Evolutionary conservation across 2,888 invertebrate species (phyloP).

Genomic region (Rhynchonema sp.): DNA sequence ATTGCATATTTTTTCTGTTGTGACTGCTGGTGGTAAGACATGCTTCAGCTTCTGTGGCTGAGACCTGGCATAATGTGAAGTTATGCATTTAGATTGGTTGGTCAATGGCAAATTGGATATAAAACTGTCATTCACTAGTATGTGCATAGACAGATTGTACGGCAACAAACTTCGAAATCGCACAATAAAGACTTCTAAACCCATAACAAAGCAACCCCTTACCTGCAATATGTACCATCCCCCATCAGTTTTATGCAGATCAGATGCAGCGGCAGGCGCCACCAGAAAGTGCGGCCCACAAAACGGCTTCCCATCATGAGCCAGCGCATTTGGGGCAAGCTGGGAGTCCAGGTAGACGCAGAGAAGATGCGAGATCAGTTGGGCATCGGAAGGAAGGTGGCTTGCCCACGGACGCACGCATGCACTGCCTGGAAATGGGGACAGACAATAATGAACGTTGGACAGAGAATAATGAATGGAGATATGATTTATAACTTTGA

Average conservation of each 20-base stretch:
- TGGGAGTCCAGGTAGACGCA: conserved; percentile 68
- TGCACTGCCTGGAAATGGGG: conserved; percentile 7
- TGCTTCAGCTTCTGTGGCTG: no score
- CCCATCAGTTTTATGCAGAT: not conserved
- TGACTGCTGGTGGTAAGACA: no score
- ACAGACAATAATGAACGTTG: not conserved
- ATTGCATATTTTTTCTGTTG: no score
- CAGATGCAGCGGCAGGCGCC: not conserved
- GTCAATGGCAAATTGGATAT: no score
- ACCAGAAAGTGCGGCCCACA: conserved; percentile 27
- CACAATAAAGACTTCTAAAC: no score
- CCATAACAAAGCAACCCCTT: no score
- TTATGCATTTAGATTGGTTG: not conserved
- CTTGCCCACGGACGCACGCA: conserved; percentile 59
- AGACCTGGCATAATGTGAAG: no score
- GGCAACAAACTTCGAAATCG: no score
- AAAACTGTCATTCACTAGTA: no score
- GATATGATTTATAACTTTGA: no score
- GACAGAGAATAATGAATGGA: not conserved
- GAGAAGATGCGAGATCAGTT: conserved; percentile 64
- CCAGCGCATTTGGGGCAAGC: conserved; percentile 37
- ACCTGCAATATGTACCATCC: not conserved
- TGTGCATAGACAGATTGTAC: no score
- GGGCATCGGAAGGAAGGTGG: conserved; percentile 64
- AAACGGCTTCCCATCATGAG: conserved; percentile 32